A percentile compares a stretch with the other conserved stretches of the same genome.
Evolutionary conservation across 2,888 invertebrate genomes (phyloP).

Genomic region (Drosophila subsilvestris): DNA sequence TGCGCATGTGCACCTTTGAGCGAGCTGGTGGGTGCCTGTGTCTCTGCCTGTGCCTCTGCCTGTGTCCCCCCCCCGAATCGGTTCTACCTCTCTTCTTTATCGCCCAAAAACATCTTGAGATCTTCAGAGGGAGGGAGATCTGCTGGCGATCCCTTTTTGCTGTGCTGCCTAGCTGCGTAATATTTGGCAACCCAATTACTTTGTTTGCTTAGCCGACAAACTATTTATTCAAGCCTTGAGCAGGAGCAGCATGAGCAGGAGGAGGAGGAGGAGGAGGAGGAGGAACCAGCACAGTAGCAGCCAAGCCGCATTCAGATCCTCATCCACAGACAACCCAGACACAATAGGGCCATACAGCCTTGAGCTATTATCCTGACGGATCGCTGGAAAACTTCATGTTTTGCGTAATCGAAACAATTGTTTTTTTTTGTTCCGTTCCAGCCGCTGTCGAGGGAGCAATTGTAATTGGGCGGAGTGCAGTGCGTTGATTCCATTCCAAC

Average conservation of each 20-base stretch:
- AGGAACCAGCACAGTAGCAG: conserved; percentile 19
- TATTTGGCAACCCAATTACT: conserved; percentile 76
- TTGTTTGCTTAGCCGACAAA: conserved; percentile 74
- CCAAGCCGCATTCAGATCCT: conserved; percentile 2
- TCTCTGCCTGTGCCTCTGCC: not conserved
- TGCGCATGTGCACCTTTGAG: conserved; percentile 25
- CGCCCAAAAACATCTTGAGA: not conserved
- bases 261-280: too few species aligned
- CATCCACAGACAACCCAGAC: not conserved
- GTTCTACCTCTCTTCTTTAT: conserved; percentile 7
- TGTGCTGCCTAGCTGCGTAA: conserved; percentile 53
- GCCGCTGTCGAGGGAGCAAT: conserved; percentile 5
- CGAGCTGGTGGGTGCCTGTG: conserved; percentile 54
- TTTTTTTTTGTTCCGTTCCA: conserved; percentile 17
- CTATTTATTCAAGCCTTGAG: conserved; percentile 69
- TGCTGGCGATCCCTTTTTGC: conserved; percentile 45
- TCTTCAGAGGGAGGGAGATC: conserved; percentile 14
- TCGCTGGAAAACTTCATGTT: conserved; percentile 32
- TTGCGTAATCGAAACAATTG: conserved; percentile 76
- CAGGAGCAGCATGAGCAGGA: conserved; percentile 28
- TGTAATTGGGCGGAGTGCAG: conserved; percentile 8
- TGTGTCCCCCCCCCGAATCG: not conserved
- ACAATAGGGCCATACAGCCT: conserved; percentile 76
- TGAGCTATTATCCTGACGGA: conserved; percentile 69
- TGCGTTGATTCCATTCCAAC: conserved; percentile 22